A percentile compares a stretch with the other conserved stretches of the same genome.
phyloP scores from a whole-genome alignment of 2,888 invertebrate genomes.

The Drosophila kanekoi region DNA sequence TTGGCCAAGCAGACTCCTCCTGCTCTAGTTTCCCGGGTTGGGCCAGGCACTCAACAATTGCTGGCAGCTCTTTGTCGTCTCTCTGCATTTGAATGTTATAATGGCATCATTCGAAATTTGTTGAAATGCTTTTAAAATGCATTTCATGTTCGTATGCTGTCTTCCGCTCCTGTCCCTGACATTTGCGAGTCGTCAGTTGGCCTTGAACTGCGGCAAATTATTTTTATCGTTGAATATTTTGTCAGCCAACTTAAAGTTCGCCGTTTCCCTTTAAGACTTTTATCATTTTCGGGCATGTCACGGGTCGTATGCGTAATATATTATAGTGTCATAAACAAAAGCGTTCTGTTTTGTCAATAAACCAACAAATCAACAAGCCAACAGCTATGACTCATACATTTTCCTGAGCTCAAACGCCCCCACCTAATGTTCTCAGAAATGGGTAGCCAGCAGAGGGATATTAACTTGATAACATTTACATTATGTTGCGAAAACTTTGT shows the following conservation, averaged over 20 bases:
- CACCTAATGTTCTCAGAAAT: neutral
- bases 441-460: neutral
- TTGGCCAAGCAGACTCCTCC: neutral
- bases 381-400: conserved; percentile 24
- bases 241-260: conserved; percentile 9
- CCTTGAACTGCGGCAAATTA: conserved; percentile 17
- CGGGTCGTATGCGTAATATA: conserved; percentile 34
- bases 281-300: conserved; percentile 14
- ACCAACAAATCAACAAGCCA: conserved; percentile 16
- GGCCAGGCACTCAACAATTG: neutral
- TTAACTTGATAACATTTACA: neutral
- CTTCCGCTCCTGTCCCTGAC: neutral
- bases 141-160: conserved; percentile 1
- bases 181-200: conserved; percentile 4
- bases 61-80: conserved; percentile 12
- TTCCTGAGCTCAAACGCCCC: neutral
- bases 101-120: conserved; percentile 5
- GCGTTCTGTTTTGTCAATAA: conserved; percentile 45
- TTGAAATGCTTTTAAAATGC: conserved; percentile 16
- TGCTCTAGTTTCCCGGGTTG: neutral
- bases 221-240: conserved; percentile 1
- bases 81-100: conserved; percentile 20
- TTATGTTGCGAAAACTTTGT: neutral
- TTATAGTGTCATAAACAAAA: conserved; percentile 23
- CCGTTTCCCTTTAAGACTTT: conserved; percentile 12